Conservation (phyloP, 2,888 invertebrate genomes). For the Pherbina coryleti region DNA sequence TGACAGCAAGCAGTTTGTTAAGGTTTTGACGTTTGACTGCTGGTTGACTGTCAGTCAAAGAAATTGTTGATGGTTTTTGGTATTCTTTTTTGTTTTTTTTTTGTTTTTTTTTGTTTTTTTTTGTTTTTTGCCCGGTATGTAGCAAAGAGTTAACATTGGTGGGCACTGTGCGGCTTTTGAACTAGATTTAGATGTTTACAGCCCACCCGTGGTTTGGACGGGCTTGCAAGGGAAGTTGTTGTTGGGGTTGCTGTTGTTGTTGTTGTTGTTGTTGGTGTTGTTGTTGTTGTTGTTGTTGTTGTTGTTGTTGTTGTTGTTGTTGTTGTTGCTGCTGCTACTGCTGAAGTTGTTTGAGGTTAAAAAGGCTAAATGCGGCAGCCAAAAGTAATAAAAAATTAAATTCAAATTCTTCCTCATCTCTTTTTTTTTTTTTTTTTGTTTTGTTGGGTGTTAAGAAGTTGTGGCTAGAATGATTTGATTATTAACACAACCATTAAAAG, state of each 20-base stretch:
- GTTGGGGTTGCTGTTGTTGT: neutral
- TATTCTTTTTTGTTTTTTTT: neutral
- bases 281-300: neutral
- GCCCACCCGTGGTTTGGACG: slow-evolving; percentile 27
- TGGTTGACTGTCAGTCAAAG: slow-evolving; percentile 28
- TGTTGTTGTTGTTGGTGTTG: too few relatives aligned
- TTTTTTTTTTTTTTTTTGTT: neutral
- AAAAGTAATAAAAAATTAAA: neutral
- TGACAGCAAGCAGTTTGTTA: slow-evolving; percentile 10
- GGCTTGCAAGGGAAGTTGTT: neutral
- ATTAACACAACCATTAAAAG: too few relatives aligned
- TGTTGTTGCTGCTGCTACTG: neutral
- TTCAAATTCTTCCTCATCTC: neutral
- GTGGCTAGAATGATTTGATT: too few relatives aligned
- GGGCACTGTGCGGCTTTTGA: neutral
- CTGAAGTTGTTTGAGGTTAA: neutral
- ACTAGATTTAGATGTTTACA: slow-evolving; percentile 34
- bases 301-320: neutral
- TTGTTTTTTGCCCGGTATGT: neutral
- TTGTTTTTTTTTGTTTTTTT: too few relatives aligned
- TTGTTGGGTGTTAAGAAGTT: too few relatives aligned
- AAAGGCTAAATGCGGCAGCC: too few relatives aligned
- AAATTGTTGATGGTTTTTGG: neutral
- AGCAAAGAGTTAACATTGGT: neutral
- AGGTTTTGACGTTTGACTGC: slow-evolving; percentile 34